These are phyloP conservation scores for Sinelater perroti DNA, from an alignment of 2,888 invertebrate species.

Conservation along the genomic window DNA sequence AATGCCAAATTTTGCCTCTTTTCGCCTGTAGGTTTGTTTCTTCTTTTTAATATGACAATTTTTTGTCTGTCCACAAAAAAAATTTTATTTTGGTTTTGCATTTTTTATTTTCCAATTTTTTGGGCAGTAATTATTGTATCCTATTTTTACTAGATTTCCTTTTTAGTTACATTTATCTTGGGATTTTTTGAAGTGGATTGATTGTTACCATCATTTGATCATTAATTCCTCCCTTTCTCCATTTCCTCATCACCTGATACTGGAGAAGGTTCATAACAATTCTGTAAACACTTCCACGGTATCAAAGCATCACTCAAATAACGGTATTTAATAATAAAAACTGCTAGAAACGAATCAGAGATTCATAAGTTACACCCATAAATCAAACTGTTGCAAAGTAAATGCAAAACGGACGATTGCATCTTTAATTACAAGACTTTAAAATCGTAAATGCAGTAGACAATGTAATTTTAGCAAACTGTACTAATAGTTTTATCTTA, in stretches of 20 bases:
- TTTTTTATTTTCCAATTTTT: no score
- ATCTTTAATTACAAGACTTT: no score
- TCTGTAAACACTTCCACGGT: background rate
- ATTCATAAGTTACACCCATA: no score
- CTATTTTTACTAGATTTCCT: background rate
- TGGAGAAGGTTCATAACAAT: background rate
- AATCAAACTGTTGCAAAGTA: no score
- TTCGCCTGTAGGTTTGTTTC: background rate
- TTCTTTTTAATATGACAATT: background rate
- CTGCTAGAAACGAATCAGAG: no score
- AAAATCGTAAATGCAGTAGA: no score
- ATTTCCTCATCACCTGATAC: background rate
- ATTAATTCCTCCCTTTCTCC: background rate
- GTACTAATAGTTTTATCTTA: no score
- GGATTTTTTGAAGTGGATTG: background rate
- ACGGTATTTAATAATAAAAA: background rate
- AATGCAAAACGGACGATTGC: no score
- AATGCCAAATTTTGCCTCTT: background rate
- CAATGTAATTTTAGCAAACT: no score
- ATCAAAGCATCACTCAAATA: background rate
- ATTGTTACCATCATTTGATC: background rate
- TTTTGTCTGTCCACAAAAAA: background rate
- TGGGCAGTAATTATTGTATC: background rate
- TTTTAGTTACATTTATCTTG: background rate
- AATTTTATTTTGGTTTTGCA: no score